Evolutionary conservation across 2,797 vertebrate genomes (phyloP).

Genomic region (Gallirallus australis): DNA sequence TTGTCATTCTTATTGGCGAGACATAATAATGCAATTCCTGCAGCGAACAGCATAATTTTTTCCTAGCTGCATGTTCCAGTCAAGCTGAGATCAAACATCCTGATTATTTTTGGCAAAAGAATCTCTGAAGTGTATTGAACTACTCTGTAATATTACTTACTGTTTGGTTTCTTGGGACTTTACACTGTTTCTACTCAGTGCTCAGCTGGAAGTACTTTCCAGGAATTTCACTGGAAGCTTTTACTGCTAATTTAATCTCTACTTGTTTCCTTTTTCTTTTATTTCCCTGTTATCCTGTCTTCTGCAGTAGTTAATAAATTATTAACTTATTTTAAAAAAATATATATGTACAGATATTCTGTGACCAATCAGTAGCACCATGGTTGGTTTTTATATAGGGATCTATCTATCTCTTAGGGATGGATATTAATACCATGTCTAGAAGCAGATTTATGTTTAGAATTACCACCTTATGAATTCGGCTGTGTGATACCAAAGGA

Average conservation of each 20-base stretch:
- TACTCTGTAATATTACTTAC: background rate
- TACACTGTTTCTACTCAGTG: background rate
- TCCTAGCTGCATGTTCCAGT: background rate
- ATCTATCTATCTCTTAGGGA: background rate
- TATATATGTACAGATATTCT: background rate
- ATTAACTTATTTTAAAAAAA: background rate
- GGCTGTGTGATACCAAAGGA: background rate
- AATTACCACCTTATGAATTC: constrained; percentile 19
- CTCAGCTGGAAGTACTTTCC: constrained; percentile 5
- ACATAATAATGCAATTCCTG: background rate
- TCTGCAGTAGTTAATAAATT: background rate
- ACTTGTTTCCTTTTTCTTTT: background rate
- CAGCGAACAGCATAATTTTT: background rate
- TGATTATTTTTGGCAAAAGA: constrained; percentile 14
- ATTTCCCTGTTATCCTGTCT: background rate
- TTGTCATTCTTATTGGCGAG: background rate
- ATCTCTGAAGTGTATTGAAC: background rate
- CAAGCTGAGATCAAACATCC: background rate
- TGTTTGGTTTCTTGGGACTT: background rate
- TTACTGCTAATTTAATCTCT: background rate
- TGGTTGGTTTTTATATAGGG: background rate
- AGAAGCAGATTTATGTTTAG: background rate
- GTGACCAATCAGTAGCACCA: background rate
- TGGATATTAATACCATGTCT: background rate
- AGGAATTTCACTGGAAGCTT: constrained; percentile 3